phyloP scores from a whole-genome alignment of 2,113 vertebrate genomes.

The Syngnathus floridae region DNA sequence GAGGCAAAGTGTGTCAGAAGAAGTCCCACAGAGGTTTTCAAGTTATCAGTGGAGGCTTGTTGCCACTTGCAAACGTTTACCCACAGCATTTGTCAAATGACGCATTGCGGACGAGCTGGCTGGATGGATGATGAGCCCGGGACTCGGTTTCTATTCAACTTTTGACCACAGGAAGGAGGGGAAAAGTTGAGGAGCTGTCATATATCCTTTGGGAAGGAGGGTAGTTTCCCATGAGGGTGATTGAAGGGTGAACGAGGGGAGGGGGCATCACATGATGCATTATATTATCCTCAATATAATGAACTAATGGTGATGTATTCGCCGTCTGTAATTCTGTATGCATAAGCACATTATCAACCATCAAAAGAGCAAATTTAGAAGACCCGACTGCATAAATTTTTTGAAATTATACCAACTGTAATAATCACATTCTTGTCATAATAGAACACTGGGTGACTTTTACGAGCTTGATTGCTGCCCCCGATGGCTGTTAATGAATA shows the following conservation, averaged over 20 bases:
- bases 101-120: slow-evolving; percentile 37
- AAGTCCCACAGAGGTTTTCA: not conserved
- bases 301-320: not conserved
- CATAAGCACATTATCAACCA: not conserved
- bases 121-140: slow-evolving; percentile 39
- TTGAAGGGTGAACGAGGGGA: slow-evolving; percentile 24
- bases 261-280: slow-evolving; percentile 1
- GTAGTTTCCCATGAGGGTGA: slow-evolving; percentile 45
- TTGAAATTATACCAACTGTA: not conserved
- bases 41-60: slow-evolving; percentile 26
- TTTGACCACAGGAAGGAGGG: slow-evolving; percentile 40
- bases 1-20: not conserved
- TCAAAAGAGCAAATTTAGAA: not conserved
- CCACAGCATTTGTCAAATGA: slow-evolving; percentile 47
- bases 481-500: not conserved
- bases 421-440: not conserved
- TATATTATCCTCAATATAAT: not conserved
- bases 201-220: slow-evolving; percentile 23
- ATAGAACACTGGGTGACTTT: not conserved
- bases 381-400: not conserved
- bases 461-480: not conserved
- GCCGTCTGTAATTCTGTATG: not conserved
- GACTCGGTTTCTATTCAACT: slow-evolving; percentile 32
- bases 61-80: slow-evolving; percentile 21
- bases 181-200: slow-evolving; percentile 40